phyloP scores from a whole-genome alignment of 2,113 vertebrate genomes.

The Tragelaphus buxtoni region DNA sequence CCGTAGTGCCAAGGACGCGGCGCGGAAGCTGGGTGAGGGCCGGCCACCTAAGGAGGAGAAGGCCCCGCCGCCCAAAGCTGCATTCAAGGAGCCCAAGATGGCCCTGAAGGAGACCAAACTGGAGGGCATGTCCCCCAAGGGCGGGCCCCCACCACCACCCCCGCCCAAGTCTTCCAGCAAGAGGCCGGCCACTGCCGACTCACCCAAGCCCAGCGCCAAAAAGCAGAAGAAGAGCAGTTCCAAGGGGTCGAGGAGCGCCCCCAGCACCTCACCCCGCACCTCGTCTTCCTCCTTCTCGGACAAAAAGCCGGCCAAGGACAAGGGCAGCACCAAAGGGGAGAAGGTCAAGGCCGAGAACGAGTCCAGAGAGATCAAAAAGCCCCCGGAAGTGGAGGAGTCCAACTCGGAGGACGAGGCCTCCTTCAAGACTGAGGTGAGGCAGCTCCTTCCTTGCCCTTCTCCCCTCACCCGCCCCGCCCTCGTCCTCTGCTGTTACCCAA shows the following conservation, averaged over 20 bases:
- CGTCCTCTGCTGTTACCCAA: not conserved
- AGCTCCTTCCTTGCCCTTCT: rapidly evolving
- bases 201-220: constrained; percentile 94
- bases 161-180: constrained; percentile 92
- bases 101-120: constrained; percentile 96
- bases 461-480: not conserved
- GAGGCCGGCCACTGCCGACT: constrained; percentile 91
- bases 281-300: constrained; percentile 88
- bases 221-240: constrained; percentile 95
- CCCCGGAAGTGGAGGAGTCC: constrained; percentile 91
- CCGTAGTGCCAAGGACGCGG: constrained; percentile 81
- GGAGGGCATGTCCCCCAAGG: constrained; percentile 95
- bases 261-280: constrained; percentile 88
- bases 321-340: constrained; percentile 84
- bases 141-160: constrained; percentile 82
- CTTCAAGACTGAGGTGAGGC: constrained; percentile 94
- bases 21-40: constrained; percentile 90
- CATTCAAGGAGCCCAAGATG: constrained; percentile 98
- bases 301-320: constrained; percentile 94
- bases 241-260: constrained; percentile 87
- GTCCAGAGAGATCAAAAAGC: constrained; percentile 90
- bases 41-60: constrained; percentile 95
- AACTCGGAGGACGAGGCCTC: constrained; percentile 97
- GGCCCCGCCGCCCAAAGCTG: constrained; percentile 90
- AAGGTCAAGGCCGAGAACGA: constrained; percentile 91